Base-by-base conservation (phyloP, 2,113 vertebrate species). In the Progne subis region DNA sequence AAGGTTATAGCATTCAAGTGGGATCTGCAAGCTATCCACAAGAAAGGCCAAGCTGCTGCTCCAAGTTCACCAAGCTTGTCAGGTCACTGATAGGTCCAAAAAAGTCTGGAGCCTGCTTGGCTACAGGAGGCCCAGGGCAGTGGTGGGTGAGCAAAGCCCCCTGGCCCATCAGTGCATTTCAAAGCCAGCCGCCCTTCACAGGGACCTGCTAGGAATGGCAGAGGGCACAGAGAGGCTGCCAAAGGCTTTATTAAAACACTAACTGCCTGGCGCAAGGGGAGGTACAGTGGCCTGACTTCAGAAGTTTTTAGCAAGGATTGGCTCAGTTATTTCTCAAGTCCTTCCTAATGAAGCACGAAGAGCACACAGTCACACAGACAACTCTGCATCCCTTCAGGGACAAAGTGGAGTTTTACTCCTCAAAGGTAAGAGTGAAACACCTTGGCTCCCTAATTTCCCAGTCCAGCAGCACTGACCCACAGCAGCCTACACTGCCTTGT, bases 191-290 rank as follows among this genome's bases (percentile, higher is more conserved):
- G 3, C 60, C 17, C 80, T 68, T 71, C 13, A 0, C 69, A 68
- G 43, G 28, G 34, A 37, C 67, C 63, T 31, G 76, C 15, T 0
- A 49, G 67, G 39, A 71, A 34, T 18, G 64, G 76, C 64, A 88
- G 86, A 28, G 64, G 55, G 83, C 69, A 83, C 81, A 63, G 0
- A 0, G 53, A 71, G 78, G 47, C 47, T 83, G 80, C 52, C 14
- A 5, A 14, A 8, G 56, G 68, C 39, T 82, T 60, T 32, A 12
- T 4, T 34, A 32, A 71, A 85, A 56, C 34, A 34, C 10, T 2
- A 32, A n/a, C 8, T 29, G 19, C 49, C 56, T 1, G 2, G 31
- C 0, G 1, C 47, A 75, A 86, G 32, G 12, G 12, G 8, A 87
- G 28, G 4, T 50, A 19, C 5, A 41, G 11, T 12, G 28, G 24